Evolutionary conservation across 2,113 vertebrate species (phyloP).

Genomic region (Narcine bancroftii): DNA sequence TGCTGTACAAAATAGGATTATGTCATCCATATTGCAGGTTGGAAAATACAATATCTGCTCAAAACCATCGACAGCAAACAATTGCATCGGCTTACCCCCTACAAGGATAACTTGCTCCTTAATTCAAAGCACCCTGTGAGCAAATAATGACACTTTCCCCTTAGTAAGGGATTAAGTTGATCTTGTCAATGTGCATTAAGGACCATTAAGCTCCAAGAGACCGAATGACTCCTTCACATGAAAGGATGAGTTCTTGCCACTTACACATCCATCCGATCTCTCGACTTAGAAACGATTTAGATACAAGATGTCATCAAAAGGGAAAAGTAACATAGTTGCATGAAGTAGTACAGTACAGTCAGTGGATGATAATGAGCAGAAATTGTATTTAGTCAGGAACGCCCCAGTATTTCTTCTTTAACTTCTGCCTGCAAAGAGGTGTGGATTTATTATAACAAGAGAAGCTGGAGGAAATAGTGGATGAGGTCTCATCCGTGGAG

Average conservation of each 20-base stretch:
- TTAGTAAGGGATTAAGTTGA: conserved; percentile 26
- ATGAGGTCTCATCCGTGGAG: no score
- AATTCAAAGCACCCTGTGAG: conserved; percentile 1
- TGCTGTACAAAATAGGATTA: not conserved
- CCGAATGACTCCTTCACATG: conserved; percentile 16
- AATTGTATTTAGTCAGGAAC: not conserved
- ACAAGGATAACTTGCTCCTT: not conserved
- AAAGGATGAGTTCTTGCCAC: not conserved
- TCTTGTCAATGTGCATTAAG: conserved; percentile 18
- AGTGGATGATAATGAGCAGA: not conserved
- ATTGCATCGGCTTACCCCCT: not conserved
- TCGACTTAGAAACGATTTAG: conserved; percentile 9
- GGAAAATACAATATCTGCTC: not conserved
- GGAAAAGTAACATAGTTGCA: not conserved
- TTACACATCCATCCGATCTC: not conserved
- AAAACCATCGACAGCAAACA: not conserved
- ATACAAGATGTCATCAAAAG: not conserved
- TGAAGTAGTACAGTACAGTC: conserved; percentile 26
- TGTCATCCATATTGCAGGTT: not conserved
- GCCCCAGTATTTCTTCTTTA: not conserved
- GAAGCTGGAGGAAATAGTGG: no score
- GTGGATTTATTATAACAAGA: not conserved
- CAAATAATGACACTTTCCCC: not conserved
- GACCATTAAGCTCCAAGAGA: conserved; percentile 14
- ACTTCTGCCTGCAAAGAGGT: not conserved